Evolutionary conservation across 2,888 invertebrate species (phyloP).

Genomic region (Mesoligia furuncula): DNA sequence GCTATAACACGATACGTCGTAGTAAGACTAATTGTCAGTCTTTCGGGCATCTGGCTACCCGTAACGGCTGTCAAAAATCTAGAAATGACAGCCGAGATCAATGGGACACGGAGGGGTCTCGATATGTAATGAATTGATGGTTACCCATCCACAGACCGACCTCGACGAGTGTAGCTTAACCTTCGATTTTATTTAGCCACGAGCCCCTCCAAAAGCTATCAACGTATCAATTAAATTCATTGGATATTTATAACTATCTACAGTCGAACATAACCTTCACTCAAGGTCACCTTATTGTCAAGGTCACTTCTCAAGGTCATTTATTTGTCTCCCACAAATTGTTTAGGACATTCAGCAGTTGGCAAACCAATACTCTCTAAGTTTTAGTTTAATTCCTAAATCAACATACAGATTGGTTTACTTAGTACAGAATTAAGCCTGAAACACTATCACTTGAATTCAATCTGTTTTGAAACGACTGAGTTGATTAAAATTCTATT

Average conservation of each 20-base stretch:
- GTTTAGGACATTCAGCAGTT: constrained; percentile 24
- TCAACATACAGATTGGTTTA: constrained; percentile 53
- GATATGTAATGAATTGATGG: too few relatives aligned
- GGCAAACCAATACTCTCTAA: constrained; percentile 25
- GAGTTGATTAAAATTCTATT: constrained; percentile 33
- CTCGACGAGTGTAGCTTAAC: too few relatives aligned
- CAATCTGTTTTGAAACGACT: constrained; percentile 35
- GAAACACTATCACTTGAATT: constrained; percentile 38
- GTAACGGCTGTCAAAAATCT: too few relatives aligned
- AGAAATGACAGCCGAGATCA: too few relatives aligned
- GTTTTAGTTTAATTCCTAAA: constrained; percentile 43
- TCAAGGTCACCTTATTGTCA: constrained; percentile 12
- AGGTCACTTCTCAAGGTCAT: constrained; percentile 10
- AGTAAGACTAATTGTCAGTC: too few relatives aligned
- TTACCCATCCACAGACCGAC: neutral
- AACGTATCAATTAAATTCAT: neutral
- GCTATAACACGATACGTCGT: too few relatives aligned
- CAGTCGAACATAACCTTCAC: constrained; percentile 10
- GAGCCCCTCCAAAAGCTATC: too few relatives aligned
- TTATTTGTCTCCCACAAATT: constrained; percentile 17
- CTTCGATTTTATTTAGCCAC: too few relatives aligned
- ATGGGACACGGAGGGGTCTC: too few relatives aligned
- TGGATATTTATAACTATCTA: neutral
- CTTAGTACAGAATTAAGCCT: constrained; percentile 37
- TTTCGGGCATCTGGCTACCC: too few relatives aligned